Percentiles rank a stretch among this genome's conserved stretches.
These are phyloP conservation scores for Brenthis daphne DNA, from an alignment of 2,888 invertebrate genomes.

Conservation along the genomic window DNA sequence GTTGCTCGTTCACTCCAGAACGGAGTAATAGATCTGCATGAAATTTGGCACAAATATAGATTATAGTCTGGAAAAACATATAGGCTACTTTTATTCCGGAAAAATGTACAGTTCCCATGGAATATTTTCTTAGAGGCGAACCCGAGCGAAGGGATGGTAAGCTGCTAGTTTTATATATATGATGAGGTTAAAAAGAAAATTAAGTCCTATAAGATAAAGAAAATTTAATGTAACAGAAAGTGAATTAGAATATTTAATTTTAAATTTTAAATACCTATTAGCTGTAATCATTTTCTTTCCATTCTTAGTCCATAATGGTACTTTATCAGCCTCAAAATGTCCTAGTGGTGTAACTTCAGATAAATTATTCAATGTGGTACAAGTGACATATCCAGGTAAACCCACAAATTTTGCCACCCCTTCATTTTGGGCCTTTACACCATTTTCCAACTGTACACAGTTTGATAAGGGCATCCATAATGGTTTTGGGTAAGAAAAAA, in stretches of 20 bases:
- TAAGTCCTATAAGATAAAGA: no score
- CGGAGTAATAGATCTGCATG: no score
- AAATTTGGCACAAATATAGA: no score
- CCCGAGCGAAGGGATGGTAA: no score
- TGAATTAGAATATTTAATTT: neutral
- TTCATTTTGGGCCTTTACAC: constrained; percentile 84
- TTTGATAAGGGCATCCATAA: constrained; percentile 88
- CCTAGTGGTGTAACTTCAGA: constrained; percentile 85
- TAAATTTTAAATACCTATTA: constrained; percentile 67
- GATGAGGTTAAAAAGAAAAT: no score
- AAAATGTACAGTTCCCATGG: no score
- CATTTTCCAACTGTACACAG: constrained; percentile 85
- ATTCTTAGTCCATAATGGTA: constrained; percentile 90
- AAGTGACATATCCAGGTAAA: constrained; percentile 74
- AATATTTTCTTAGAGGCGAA: no score
- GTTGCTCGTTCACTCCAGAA: no score
- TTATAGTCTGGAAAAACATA: no score
- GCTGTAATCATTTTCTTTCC: constrained; percentile 87
- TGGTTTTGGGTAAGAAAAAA: constrained; percentile 83
- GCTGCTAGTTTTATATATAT: no score
- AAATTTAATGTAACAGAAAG: no score
- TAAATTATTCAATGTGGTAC: constrained; percentile 86
- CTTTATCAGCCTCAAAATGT: constrained; percentile 86
- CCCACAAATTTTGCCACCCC: constrained; percentile 88
- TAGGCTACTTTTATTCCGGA: no score